Evolutionary conservation across 1,140 invertebrate genomes (phyloP).

Genomic region (Cotesia glomerata): DNA sequence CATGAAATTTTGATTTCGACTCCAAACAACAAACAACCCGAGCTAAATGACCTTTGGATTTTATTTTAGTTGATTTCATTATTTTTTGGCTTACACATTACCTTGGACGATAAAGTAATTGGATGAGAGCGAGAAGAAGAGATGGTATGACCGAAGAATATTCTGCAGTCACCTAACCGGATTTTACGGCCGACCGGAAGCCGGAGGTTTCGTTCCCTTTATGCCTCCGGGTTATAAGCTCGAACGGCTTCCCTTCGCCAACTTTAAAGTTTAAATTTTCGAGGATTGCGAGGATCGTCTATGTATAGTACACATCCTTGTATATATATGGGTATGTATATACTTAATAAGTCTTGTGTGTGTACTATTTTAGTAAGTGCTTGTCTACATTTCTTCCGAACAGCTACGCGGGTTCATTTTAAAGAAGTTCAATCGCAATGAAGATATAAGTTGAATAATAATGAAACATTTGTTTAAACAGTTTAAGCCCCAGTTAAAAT

Average conservation of each 20-base stretch:
- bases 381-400: too few relatives aligned
- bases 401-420: too few relatives aligned
- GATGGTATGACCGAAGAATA: conserved; percentile 37
- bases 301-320: not conserved
- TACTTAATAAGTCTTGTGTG: not conserved
- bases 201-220: conserved; percentile 10
- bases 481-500: too few relatives aligned
- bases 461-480: too few relatives aligned
- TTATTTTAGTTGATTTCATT: too few relatives aligned
- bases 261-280: not conserved
- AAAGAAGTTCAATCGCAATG: too few relatives aligned
- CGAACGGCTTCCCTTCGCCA: conserved; percentile 14
- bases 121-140: not conserved
- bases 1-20: too few relatives aligned
- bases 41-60: too few relatives aligned
- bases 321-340: not conserved
- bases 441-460: too few relatives aligned
- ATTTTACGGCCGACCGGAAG: conserved; percentile 32
- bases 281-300: conserved; percentile 12
- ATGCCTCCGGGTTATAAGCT: conserved; percentile 9
- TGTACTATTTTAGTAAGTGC: too few relatives aligned
- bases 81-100: not conserved
- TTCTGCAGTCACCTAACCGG: conserved; percentile 32
- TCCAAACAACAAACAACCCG: not conserved
- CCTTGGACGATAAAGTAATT: not conserved